Evolutionary conservation across 1,140 invertebrate species (phyloP), one percentile per base, ranked within the genome.

Genomic region (Archivesica marissinica): DNA sequence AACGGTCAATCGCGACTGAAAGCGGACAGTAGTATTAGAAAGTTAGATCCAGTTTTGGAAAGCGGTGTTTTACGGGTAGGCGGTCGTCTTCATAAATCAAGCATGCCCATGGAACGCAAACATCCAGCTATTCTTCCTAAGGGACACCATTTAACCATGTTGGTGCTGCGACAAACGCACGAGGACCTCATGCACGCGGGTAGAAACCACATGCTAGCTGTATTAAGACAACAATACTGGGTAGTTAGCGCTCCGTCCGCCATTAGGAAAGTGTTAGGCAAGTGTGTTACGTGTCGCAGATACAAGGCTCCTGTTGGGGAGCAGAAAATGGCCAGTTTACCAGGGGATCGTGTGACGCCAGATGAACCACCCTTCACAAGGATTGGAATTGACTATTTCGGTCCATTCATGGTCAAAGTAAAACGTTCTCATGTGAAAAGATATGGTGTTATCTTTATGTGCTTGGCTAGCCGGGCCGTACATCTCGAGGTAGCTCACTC

Each of bases 331-430:
- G 47, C 80, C 13, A 39, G 54, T 28, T 30, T 83, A 20, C 2
- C 59, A 2, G 1, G 0, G 17, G 44, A 72, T 6, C 41, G 59
- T 25, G 33, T 75, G 0, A 61, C 25, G 3, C 52, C 80, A 61
- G 87, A 88, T 35, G 64, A 88, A 79, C 81, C 86, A 23, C 87
- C 85, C 25, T 90, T 88, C 50, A 74, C 83, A 2, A 20, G 20
- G 6, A 44, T 72, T 20, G 79, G 68, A 38, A 44, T 89, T 20
- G 89, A 89, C 72, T 89, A 80, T 70, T 88, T 89, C 81, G 86
- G 89, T 15, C 89, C 87, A 25, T 88, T 89, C 28, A 47, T 82
- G n/a, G 83, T 87, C 1, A 91, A 91, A 83, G n/a, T 59, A 38
- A 80, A 72, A 6, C 35, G 86, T 41, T 66, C 50, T 72, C 30